Evolutionary conservation across 2,888 invertebrate species (phyloP).

Genomic region (Aphidius colemani): DNA sequence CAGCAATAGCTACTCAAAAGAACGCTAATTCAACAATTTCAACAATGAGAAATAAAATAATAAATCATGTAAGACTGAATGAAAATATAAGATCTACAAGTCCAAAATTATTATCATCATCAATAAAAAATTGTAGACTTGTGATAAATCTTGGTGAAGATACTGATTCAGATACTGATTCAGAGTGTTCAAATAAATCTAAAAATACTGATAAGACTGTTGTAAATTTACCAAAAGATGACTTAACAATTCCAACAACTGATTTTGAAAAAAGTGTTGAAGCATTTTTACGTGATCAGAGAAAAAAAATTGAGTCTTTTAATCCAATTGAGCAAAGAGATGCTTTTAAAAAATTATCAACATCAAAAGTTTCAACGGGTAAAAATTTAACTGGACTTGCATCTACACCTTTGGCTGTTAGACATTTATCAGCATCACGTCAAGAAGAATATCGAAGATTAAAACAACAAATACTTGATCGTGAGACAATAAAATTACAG

Average conservation of each 20-base stretch:
- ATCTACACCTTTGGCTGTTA: constrained; percentile 49
- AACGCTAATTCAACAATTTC: neutral
- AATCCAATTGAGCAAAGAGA: constrained; percentile 21
- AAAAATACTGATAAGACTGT: neutral
- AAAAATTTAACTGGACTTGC: constrained; percentile 27
- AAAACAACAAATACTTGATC: constrained; percentile 55
- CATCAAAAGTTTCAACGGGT: constrained; percentile 17
- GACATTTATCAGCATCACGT: constrained; percentile 55
- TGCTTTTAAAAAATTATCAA: neutral
- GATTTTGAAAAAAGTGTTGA: constrained; percentile 57
- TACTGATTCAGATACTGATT: constrained; percentile 46
- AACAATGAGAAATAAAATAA: constrained; percentile 32
- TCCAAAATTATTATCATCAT: constrained; percentile 32
- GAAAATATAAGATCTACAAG: constrained; percentile 37
- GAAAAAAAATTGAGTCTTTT: constrained; percentile 50
- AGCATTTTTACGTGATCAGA: constrained; percentile 50
- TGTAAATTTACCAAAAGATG: neutral
- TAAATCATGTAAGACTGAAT: constrained; percentile 39
- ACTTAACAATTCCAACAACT: constrained; percentile 39
- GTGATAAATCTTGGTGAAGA: constrained; percentile 53
- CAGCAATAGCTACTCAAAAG: too few relatives aligned
- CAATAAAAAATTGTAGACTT: constrained; percentile 42
- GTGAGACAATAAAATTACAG: constrained; percentile 46
- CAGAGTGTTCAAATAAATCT: constrained; percentile 39
- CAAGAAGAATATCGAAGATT: constrained; percentile 59